A percentile compares a stretch with the other conserved stretches of the same genome.
phyloP scores from a whole-genome alignment of 1,140 invertebrate genomes.

The Choristoneura fumiferana region DNA sequence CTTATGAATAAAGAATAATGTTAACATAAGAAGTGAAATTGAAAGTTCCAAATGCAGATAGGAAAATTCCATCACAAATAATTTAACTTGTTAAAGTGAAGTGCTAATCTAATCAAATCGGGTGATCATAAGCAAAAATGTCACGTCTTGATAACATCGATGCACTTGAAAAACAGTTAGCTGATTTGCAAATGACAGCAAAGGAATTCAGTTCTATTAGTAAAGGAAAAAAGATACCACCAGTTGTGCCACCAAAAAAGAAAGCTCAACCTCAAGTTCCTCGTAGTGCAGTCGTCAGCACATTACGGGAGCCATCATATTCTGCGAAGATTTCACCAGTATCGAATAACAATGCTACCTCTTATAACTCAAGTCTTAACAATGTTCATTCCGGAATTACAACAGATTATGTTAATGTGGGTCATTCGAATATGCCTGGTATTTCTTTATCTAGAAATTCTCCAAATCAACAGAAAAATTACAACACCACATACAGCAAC shows the following conservation, averaged over 20 bases:
- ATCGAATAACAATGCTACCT: constrained; percentile 32
- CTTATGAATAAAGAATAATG: too few relatives aligned
- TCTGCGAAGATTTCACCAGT: constrained; percentile 57
- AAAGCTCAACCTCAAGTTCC: constrained; percentile 86
- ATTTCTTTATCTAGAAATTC: constrained; percentile 38
- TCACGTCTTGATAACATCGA: constrained; percentile 73
- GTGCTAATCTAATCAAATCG: constrained; percentile 9
- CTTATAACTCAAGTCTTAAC: constrained; percentile 78
- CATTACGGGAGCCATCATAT: constrained; percentile 65
- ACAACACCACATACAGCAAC: constrained; percentile 58
- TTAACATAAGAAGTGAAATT: background rate
- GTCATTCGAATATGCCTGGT: constrained; percentile 35
- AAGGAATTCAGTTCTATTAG: constrained; percentile 54
- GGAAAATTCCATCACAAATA: constrained; percentile 5
- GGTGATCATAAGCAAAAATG: constrained; percentile 38
- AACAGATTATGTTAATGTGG: constrained; percentile 63
- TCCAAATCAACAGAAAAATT: constrained; percentile 31
- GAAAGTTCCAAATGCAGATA: background rate
- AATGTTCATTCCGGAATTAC: constrained; percentile 37
- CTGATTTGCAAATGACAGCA: constrained; percentile 75
- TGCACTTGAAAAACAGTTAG: constrained; percentile 79
- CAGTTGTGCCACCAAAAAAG: constrained; percentile 88
- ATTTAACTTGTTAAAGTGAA: constrained; percentile 7
- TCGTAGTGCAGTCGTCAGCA: constrained; percentile 63
- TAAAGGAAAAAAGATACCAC: constrained; percentile 83